Percentiles rank a stretch among this genome's conserved stretches.
Evolutionary conservation across 2,888 invertebrate genomes (phyloP).

Genomic region (Esperia sulphurella): DNA sequence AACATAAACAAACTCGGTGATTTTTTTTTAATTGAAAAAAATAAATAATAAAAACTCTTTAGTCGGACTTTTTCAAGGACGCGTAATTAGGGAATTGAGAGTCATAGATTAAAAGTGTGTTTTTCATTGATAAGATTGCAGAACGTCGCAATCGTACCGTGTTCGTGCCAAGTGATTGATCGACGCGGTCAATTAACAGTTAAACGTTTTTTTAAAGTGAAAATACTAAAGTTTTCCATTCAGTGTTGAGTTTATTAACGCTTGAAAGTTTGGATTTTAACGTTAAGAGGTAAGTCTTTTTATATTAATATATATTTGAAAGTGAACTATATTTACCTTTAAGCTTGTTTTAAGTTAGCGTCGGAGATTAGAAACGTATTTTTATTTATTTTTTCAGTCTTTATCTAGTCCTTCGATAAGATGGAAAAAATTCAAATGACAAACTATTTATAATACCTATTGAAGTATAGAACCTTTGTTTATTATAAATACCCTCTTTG

Average conservation of each 20-base stretch:
- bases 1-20: neutral
- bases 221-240: slow-evolving; percentile 39
- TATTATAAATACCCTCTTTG: too few species aligned
- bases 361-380: neutral
- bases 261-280: slow-evolving; percentile 62
- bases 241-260: slow-evolving; percentile 37
- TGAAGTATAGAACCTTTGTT: too few species aligned
- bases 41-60: neutral
- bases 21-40: neutral
- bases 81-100: slow-evolving; percentile 39
- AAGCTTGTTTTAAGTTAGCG: neutral
- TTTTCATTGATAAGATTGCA: slow-evolving; percentile 54
- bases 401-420: too few species aligned
- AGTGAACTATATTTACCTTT: neutral
- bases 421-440: too few species aligned
- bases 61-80: slow-evolving; percentile 17
- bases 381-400: neutral
- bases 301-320: neutral
- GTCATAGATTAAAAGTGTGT: slow-evolving; percentile 35
- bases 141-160: slow-evolving; percentile 46
- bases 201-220: slow-evolving; percentile 27
- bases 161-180: slow-evolving; percentile 60
- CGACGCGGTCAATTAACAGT: slow-evolving; percentile 38
- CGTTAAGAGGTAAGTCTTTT: slow-evolving; percentile 49
- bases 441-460: too few species aligned